A percentile compares a stretch with the other conserved stretches of the same genome.
Conservation (phyloP, 2,113 vertebrate genomes). For the Nipponia nippon region DNA sequence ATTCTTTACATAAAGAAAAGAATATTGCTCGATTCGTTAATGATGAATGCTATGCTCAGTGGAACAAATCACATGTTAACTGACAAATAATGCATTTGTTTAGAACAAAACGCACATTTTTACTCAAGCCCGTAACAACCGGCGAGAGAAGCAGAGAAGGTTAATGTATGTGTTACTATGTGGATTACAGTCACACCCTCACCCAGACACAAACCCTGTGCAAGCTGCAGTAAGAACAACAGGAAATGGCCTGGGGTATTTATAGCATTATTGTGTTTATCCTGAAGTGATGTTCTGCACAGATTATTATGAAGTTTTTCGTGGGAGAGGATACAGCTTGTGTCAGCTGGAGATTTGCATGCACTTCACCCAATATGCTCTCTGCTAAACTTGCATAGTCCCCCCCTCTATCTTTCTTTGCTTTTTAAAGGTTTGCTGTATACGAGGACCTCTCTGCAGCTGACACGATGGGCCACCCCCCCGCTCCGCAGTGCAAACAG, state of each 20-base stretch:
- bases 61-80: not conserved
- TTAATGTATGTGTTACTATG: conserved; percentile 38
- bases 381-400: not conserved
- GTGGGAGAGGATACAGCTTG: conserved; percentile 45
- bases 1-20: not conserved
- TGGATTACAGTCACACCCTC: conserved; percentile 67
- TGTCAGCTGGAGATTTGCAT: conserved; percentile 42
- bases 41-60: not conserved
- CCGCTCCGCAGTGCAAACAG: not conserved
- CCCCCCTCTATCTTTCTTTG: not conserved
- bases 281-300: conserved; percentile 72
- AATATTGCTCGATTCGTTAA: not conserved
- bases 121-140: not conserved
- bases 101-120: not conserved
- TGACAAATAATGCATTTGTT: not conserved
- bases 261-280: conserved; percentile 76
- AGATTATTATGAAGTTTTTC: conserved; percentile 58
- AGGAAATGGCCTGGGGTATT: conserved; percentile 75
- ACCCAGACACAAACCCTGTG: conserved; percentile 49
- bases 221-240: conserved; percentile 72
- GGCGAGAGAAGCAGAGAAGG: not conserved
- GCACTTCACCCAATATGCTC: not conserved
- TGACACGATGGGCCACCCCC: not conserved
- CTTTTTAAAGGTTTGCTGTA: not conserved
- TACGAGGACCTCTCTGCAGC: not conserved